phyloP scores from a whole-genome alignment of 2,888 invertebrate genomes.

The Gymnocheta viridis region DNA sequence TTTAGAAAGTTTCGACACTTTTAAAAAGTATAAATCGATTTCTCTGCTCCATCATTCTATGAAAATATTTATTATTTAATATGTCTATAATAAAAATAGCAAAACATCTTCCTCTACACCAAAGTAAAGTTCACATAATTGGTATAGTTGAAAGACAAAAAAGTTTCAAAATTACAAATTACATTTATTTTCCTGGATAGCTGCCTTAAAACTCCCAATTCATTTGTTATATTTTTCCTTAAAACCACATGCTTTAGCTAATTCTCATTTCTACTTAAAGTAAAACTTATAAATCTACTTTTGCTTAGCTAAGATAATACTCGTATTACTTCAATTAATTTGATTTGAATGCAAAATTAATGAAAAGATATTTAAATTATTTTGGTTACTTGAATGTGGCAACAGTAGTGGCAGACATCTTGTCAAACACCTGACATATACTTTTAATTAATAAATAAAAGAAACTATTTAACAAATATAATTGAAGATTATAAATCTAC shows the following conservation, averaged over 20 bases:
- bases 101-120: too few relatives aligned
- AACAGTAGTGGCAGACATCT: constrained; percentile 25
- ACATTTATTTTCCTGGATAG: not conserved
- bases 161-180: not conserved
- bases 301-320: not conserved
- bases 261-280: not conserved
- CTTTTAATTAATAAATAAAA: constrained; percentile 51
- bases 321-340: not conserved
- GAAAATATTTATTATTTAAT: too few relatives aligned
- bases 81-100: too few relatives aligned
- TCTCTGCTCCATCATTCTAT: too few relatives aligned
- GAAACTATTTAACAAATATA: constrained; percentile 24
- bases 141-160: not conserved
- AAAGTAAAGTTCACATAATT: too few relatives aligned
- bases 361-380: not conserved
- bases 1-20: too few relatives aligned
- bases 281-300: not conserved
- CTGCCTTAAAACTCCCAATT: not conserved
- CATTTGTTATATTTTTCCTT: not conserved
- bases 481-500: constrained; percentile 11
- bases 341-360: constrained; percentile 1
- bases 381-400: not conserved
- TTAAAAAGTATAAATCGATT: too few relatives aligned
- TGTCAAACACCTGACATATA: constrained; percentile 47
- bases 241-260: not conserved